Evolutionary conservation across 2,113 vertebrate genomes (phyloP).

Genomic region (Struthio camelus): DNA sequence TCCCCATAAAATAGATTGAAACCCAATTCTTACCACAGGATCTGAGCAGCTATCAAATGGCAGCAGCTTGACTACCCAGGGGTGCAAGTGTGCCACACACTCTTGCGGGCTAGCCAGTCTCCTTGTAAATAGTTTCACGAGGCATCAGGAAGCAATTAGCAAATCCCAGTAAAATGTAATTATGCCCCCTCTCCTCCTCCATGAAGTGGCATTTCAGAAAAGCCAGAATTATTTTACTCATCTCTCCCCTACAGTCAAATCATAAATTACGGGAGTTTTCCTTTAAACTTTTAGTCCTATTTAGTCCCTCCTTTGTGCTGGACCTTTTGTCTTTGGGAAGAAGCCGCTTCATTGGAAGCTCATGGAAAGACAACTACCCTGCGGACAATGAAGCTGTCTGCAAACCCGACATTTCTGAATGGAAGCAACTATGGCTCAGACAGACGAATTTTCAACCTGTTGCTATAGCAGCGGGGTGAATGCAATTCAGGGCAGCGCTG

Average conservation of each 20-base stretch:
- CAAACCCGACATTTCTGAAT: not conserved
- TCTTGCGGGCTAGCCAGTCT: not conserved
- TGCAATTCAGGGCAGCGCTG: slow-evolving; percentile 12
- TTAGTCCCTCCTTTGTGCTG: slow-evolving; percentile 28
- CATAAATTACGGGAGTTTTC: not conserved
- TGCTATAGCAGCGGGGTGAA: slow-evolving; percentile 74
- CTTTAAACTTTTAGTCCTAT: not conserved
- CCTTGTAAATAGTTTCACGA: not conserved
- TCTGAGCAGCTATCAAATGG: not conserved
- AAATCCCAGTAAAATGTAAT: slow-evolving; percentile 34
- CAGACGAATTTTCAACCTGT: slow-evolving; percentile 62
- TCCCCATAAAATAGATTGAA: not conserved
- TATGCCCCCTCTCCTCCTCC: slow-evolving; percentile 17
- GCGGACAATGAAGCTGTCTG: slow-evolving; percentile 63
- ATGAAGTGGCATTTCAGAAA: slow-evolving; percentile 2
- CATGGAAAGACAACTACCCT: slow-evolving; percentile 8
- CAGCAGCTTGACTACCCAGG: not conserved
- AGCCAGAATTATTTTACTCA: not conserved
- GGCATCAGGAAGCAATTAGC: slow-evolving; percentile 37
- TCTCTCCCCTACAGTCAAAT: slow-evolving; percentile 18
- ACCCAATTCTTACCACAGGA: not conserved
- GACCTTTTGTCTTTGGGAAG: slow-evolving; percentile 33
- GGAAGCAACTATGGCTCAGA: not conserved
- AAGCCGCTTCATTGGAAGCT: slow-evolving; percentile 48
- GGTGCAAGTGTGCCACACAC: not conserved